Evolutionary conservation across 2,888 invertebrate species (phyloP).

Genomic region (Netelia inedita): DNA sequence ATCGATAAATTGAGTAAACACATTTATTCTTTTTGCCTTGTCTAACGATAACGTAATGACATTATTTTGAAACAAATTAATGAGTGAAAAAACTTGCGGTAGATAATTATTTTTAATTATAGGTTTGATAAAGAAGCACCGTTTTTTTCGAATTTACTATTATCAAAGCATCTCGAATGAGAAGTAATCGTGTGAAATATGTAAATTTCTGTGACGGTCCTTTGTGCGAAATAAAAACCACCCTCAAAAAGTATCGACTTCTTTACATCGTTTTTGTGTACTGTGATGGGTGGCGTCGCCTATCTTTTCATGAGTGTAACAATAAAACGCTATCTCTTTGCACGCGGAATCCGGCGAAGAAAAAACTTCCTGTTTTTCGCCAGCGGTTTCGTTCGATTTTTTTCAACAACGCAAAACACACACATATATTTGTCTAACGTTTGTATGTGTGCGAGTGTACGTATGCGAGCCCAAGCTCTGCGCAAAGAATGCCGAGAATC

Average conservation of each 20-base stretch:
- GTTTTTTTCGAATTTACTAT: not conserved
- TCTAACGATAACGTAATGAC: too few species aligned
- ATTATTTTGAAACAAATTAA: too few species aligned
- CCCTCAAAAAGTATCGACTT: not conserved
- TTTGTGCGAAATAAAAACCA: too few species aligned
- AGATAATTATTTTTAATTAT: too few species aligned
- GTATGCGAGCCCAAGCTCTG: not conserved
- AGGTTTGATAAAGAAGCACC: not conserved
- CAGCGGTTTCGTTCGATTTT: not conserved
- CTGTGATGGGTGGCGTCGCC: slow-evolving; percentile 17
- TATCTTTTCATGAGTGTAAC: not conserved
- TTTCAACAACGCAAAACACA: not conserved
- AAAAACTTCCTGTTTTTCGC: not conserved
- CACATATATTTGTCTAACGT: not conserved
- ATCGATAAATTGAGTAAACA: too few species aligned
- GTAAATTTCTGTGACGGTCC: too few species aligned
- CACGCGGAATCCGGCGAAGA: not conserved
- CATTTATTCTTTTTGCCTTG: too few species aligned
- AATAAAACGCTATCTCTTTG: too few species aligned
- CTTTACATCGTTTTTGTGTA: slow-evolving; percentile 8
- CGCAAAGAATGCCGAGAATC: slow-evolving; percentile 12
- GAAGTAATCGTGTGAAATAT: not conserved
- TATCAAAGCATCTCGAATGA: not conserved
- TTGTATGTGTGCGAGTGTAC: too few species aligned
- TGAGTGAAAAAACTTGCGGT: too few species aligned